Base-by-base conservation (phyloP, 2,113 vertebrate species). In the Mormyrus lacerda region DNA sequence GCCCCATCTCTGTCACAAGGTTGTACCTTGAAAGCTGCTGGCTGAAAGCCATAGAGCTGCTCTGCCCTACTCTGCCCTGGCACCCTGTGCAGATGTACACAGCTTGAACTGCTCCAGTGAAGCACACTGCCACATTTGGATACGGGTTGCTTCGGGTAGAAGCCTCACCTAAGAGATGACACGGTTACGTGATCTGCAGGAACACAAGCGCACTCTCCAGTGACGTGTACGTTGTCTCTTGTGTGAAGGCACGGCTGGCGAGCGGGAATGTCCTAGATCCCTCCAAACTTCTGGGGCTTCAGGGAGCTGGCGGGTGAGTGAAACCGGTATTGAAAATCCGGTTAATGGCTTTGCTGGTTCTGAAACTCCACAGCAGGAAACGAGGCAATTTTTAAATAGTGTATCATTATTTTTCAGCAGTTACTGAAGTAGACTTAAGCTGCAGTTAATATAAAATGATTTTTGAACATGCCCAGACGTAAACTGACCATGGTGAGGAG, bases 261-360 rank as follows among this genome's bases (percentile, higher is more conserved):
- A 93, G 93, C 69, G 95, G 94, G 87, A 91, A 89, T 91, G 94
- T 93, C 85, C 92, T 96, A 93, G 96, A 96, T 92, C 91, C 95
- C 88, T 95, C 95, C 73, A 96, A 93, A 91, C 93, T 96, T 85
- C 95, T 95, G 61, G 94, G 95, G 53, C 92, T 96, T 58, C 96
- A 97, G 86, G 94, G 93, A 0, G 95, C 96, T 90, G 94, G 93
- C 90, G 94, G 96, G 97, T 97, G 92, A 97, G 97, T 96, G 50
- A 17, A 86, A 48, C 35, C 65, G 21, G 39, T 65, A 35, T 13
- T 61, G 79, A 89, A 61, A 8, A 84, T 58, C 79, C 50, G 3
- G 13, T 51, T 51, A 3, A 55, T 31, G 17, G 47, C 10, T 24
- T 8, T 31, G 11, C 17, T 58, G 24, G n/a, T 53, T 27, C 44